Evolutionary conservation across 1,140 invertebrate species (phyloP), one percentile per base, ranked within the genome.

Genomic region (Cotesia chilonis): DNA sequence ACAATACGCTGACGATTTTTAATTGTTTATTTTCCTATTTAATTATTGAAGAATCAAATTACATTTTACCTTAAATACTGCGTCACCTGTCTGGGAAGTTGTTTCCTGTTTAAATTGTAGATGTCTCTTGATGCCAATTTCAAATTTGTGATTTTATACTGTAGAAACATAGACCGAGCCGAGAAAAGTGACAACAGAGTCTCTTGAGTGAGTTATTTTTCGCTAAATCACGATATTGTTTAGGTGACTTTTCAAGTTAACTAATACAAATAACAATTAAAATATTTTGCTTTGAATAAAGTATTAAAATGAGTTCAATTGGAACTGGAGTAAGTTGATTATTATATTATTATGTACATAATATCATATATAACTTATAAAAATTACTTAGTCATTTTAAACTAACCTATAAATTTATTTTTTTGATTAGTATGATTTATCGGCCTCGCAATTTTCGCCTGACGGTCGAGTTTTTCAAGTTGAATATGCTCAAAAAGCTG

Each of bases 381-480:
- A 71, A 41, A 57, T 71, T 55, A 76, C 63, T 68, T 64, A 60
- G 37, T 55, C 9, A 64, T 14, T 4, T 70, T 67, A 10, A 37
- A 12, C 20, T 79, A 78, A 82, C 73, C 76, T 80, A 52, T 75
- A 63, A 67, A 75, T 79, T 83, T 85, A 71, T 47, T 6, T 47
- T 6, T 78, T 90, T 92, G 28, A 28, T 35, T 84, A 97, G 95
- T 99, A 99, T 86, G 98, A 99, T 92, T 90, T 99, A 76, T 99
- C 97, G 73, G 98, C 98, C 7, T 99, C 98, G 14, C 98, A 99
- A 89, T 99, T 99, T 89, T 99, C 98, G 9, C 98, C 98, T 9
- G 98, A 99, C 88, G 98, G 98, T 12, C 88, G 97, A 80, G 97
- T 99, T 63, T 99, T 99, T 88, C 97, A 99, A 93, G 97, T 99